Evolutionary conservation across 2,113 vertebrate genomes (phyloP).

Genomic region (Aphyosemion australe): DNA sequence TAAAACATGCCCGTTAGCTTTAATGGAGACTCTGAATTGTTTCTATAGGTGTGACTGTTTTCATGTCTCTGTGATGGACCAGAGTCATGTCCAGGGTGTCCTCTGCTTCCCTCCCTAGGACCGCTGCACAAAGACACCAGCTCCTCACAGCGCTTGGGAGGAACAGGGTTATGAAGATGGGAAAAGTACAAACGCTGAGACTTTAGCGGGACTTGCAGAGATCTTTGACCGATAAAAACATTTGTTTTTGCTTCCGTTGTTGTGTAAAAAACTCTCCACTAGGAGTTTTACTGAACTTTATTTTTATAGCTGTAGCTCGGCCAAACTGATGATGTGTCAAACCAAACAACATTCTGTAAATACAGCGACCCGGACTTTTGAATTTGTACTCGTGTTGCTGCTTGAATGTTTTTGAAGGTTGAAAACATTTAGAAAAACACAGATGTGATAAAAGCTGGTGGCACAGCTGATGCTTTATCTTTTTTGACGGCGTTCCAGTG

Average conservation of each 20-base stretch:
- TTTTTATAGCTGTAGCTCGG: not conserved
- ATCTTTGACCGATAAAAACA: no score
- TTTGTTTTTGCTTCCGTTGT: not conserved
- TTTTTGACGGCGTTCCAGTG: slow-evolving; percentile 15
- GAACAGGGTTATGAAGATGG: no score
- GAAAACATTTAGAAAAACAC: not conserved
- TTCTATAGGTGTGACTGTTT: no score
- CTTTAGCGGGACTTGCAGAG: no score
- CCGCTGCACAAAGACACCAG: no score
- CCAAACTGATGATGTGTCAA: not conserved
- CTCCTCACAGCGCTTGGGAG: no score
- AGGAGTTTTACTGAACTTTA: not conserved
- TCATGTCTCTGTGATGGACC: no score
- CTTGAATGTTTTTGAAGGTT: not conserved
- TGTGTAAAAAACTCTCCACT: not conserved
- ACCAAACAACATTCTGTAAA: not conserved
- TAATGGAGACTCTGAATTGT: no score
- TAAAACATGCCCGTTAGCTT: no score
- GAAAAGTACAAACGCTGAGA: no score
- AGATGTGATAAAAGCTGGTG: not conserved
- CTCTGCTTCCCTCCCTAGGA: no score
- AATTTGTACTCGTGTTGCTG: not conserved
- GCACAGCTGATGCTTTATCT: slow-evolving; percentile 9
- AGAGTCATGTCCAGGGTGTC: no score
- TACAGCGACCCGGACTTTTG: not conserved